Evolutionary conservation across 1,140 invertebrate species (phyloP), one percentile per base, ranked within the genome.

Genomic region (Drosophila novamexicana): DNA sequence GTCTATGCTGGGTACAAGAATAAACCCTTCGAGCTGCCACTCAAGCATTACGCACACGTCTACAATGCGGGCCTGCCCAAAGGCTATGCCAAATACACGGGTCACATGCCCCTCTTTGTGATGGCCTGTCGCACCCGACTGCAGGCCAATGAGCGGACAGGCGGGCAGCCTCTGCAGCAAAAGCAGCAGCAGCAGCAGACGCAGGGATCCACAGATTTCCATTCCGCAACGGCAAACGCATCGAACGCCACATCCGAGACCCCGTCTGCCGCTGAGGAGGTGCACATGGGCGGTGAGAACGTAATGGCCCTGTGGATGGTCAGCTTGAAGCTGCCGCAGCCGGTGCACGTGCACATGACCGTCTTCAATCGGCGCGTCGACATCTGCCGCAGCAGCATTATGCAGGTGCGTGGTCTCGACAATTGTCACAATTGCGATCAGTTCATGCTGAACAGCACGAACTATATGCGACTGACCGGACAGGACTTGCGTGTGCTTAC

Each of bases 281-380:
- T 39, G 37, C 10, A 12, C 29, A 5, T 7, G 6, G 29, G 29
- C 3, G 64, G 49, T 0, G 64, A 81, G 7, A 73, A 75, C 7
- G 64, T 59, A 0, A 4, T 85, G 18, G 63, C 64, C 2, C 0
- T 85, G 8, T 85, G 82, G 82, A 16, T 75, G 10, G 52, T 50
- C n/a, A 68, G 54, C 36, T 36, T 72, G 39, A 56, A 81, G 5
- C 10, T 79, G 10, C 32, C 52, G 0, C 12, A 22, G 1, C 70
- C 78, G 5, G 0, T 85, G 0, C 67, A 85, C 32, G 67, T 45
- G 0, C 2, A 56, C 3, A 56, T 85, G 52, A 75, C 75, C 1
- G 32, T 79, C 1, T 45, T 85, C 16, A 85, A 79, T 52, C 45
- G 65, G 0, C 82, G 82, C 0, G 16, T 85, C 10, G 82, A 86